These are phyloP conservation scores for Meriones unguiculatus DNA, from an alignment of 2,113 vertebrate genomes.

Conservation along the genomic window DNA sequence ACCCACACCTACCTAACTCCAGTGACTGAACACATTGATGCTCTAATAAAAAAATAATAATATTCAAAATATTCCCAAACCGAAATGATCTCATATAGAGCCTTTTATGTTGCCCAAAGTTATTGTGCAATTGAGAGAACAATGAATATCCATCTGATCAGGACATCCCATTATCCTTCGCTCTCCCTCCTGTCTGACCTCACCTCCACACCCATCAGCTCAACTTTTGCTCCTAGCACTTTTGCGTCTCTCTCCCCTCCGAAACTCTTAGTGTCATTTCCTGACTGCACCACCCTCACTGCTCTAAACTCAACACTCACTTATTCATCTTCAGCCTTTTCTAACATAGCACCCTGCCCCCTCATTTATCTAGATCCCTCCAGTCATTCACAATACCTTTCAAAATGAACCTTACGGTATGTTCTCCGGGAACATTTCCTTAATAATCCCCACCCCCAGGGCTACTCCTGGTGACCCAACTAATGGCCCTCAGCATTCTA, in stretches of 20 bases:
- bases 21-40: conserved; percentile 14
- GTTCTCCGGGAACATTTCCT: conserved; percentile 34
- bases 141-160: conserved; percentile 34
- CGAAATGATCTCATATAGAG: background rate
- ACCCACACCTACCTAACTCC: background rate
- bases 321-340: background rate
- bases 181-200: background rate
- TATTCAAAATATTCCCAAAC: conserved; percentile 55
- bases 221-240: background rate
- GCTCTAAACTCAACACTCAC: background rate
- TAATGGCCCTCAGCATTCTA: background rate
- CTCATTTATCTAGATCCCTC: background rate
- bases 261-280: background rate
- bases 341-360: background rate
- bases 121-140: conserved; percentile 22
- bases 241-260: background rate
- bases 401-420: background rate
- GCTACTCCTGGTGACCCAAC: background rate
- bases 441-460: background rate
- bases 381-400: background rate
- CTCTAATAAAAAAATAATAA: conserved; percentile 45
- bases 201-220: background rate
- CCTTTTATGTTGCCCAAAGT: background rate
- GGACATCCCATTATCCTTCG: background rate
- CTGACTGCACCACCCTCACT: background rate